Base-by-base conservation (phyloP, 2,888 invertebrate species). In the Dicranocentrus wangi region DNA sequence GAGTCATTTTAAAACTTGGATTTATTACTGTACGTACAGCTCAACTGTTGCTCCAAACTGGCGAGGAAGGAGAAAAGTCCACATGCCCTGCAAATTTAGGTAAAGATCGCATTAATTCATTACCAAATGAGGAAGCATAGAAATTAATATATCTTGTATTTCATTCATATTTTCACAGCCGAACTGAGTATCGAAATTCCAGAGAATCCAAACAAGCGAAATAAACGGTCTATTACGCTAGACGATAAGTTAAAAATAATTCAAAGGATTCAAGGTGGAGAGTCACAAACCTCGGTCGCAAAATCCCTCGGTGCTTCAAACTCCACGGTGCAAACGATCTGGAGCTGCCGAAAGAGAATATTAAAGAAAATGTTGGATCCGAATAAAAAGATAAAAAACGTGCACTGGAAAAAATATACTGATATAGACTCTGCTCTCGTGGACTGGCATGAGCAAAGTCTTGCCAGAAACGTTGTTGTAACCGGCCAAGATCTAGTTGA, bases 281-380 rank as follows among this genome's bases (percentile, higher is more conserved):
- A 78, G 47, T 73, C 82, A 5, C 82, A 82, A 61, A 72, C 78
- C 0, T 55, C 53, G 2, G 82, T 82, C 0, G 82, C 82, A 8
- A 73, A 69, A 21, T 69, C 78, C 2, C 32, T 82, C 13, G 51
- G 69, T 23, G 65, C 75, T 0, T 53, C 72, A 17, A 73, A 72
- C 1, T 82, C 82, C 10, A 82, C 82, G 2, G 51, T 82, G 17
- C 82, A 82, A 70, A 82, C 82, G 1, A 82, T 82, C 25, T 82
- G 82, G 82, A 82, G 78, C 58, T 53, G 73, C 47, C 51, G 78
- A 43, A 28, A 60, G 19, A 69, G 78, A 19, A 78, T 82, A 25
- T 21, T 82, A 13, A 61, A 65, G 1, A 71, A 69, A 32, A 51
- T 42, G 21, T 13, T n/a, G 15, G 61, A 68, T 10, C 78, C 82